These are phyloP conservation scores for Galemys pyrenaicus DNA, from an alignment of 2,113 vertebrate genomes.

Conservation along the genomic window DNA sequence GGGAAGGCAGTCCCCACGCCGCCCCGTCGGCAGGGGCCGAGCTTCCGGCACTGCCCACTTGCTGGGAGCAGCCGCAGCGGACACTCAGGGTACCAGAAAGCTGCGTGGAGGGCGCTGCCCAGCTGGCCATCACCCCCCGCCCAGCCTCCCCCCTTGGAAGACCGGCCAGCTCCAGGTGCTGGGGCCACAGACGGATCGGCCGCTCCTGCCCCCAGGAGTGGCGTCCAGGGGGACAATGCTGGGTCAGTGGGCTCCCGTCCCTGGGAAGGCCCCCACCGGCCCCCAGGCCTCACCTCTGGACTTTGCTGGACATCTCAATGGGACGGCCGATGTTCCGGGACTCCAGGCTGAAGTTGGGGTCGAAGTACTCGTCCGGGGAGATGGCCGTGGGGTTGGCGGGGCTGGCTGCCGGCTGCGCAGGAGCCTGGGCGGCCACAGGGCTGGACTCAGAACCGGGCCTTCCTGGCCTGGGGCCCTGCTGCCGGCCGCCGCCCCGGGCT, in stretches of 20 bases:
- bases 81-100: no score
- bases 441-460: fast-evolving
- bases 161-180: background rate
- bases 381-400: constrained; percentile 94
- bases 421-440: constrained; percentile 83
- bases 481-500: background rate
- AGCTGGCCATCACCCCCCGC: background rate
- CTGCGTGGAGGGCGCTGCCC: no score
- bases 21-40: no score
- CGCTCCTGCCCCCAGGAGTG: background rate
- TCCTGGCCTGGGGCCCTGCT: background rate
- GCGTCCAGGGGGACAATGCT: no score
- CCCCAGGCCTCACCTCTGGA: constrained; percentile 92
- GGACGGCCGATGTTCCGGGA: constrained; percentile 94
- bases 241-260: background rate
- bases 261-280: background rate
- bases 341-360: constrained; percentile 89
- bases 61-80: no score
- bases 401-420: constrained; percentile 92
- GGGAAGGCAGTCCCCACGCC: no score
- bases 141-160: background rate
- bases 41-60: no score
- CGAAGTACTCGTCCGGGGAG: constrained; percentile 96
- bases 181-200: no score
- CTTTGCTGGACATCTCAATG: constrained; percentile 97